These are phyloP conservation scores for Macaria notata DNA, from an alignment of 2,888 invertebrate genomes.

Conservation along the genomic window DNA sequence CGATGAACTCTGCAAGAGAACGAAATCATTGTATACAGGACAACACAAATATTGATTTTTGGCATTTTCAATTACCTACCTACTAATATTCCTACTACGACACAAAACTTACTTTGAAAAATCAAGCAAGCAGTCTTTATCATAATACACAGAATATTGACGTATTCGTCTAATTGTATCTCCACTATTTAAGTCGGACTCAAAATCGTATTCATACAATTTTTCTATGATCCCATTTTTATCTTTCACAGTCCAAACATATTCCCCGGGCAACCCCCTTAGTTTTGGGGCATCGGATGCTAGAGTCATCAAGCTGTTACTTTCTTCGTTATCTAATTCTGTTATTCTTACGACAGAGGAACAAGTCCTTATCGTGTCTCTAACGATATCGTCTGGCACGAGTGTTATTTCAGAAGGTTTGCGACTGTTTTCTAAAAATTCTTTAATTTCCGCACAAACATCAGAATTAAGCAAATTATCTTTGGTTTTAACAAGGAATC, in stretches of 20 bases:
- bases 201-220: conserved; percentile 64
- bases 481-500: conserved; percentile 58
- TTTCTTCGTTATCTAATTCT: conserved; percentile 39
- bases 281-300: conserved; percentile 52
- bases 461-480: conserved; percentile 58
- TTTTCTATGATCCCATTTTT: conserved; percentile 70
- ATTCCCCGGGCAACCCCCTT: conserved; percentile 66
- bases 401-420: conserved; percentile 14
- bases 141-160: conserved; percentile 70
- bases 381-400: not conserved
- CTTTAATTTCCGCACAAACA: conserved; percentile 55
- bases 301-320: conserved; percentile 37
- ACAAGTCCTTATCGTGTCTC: conserved; percentile 4
- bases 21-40: not conserved
- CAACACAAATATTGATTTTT: too few species aligned
- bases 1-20: conserved; percentile 18
- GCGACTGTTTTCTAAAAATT: conserved; percentile 48
- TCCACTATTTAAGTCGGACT: conserved; percentile 55
- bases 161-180: conserved; percentile 64
- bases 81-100: too few species aligned
- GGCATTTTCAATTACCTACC: too few species aligned
- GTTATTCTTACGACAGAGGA: conserved; percentile 29
- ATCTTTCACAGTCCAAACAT: conserved; percentile 70
- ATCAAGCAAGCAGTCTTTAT: conserved; percentile 68
- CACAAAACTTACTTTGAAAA: conserved; percentile 47